Evolutionary conservation across 2,888 invertebrate species (phyloP).

Genomic region (Microctonus aethiopoides): DNA sequence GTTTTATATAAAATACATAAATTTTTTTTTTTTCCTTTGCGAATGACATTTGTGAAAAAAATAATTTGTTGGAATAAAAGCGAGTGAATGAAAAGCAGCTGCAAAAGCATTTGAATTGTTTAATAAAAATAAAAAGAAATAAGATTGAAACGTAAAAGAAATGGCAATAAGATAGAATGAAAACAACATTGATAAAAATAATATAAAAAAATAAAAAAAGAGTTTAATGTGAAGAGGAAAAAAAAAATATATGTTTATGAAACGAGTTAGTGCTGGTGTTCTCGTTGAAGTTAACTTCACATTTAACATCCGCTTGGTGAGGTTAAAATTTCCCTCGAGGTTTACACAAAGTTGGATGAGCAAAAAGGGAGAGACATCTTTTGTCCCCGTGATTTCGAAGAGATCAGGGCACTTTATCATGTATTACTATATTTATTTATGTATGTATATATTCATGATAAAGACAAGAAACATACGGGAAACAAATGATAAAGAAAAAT

Average conservation of each 20-base stretch:
- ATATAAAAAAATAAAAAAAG: slow-evolving; percentile 10
- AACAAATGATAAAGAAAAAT: background rate
- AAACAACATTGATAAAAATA: slow-evolving; percentile 19
- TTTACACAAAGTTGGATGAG: slow-evolving; percentile 55
- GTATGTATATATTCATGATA: background rate
- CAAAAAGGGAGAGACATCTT: slow-evolving; percentile 47
- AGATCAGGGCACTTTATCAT: slow-evolving; percentile 48
- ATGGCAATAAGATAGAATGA: slow-evolving; percentile 17
- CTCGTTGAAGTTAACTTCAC: slow-evolving; percentile 59
- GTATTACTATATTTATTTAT: background rate
- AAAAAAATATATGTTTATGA: background rate
- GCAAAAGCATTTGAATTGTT: background rate
- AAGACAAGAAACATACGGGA: background rate
- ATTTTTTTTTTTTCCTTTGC: background rate
- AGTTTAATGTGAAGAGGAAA: slow-evolving; percentile 14
- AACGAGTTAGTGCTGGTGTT: slow-evolving; percentile 8
- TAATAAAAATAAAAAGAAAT: background rate
- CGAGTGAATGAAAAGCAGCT: background rate
- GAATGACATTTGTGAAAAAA: background rate
- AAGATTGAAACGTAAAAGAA: slow-evolving; percentile 13
- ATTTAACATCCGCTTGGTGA: slow-evolving; percentile 60
- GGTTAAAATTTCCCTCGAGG: slow-evolving; percentile 62
- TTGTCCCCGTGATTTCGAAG: slow-evolving; percentile 43
- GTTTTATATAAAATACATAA: no score
- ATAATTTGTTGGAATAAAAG: background rate